Base-by-base conservation (phyloP, 2,888 invertebrate genomes). In the Cephalotes varians region DNA sequence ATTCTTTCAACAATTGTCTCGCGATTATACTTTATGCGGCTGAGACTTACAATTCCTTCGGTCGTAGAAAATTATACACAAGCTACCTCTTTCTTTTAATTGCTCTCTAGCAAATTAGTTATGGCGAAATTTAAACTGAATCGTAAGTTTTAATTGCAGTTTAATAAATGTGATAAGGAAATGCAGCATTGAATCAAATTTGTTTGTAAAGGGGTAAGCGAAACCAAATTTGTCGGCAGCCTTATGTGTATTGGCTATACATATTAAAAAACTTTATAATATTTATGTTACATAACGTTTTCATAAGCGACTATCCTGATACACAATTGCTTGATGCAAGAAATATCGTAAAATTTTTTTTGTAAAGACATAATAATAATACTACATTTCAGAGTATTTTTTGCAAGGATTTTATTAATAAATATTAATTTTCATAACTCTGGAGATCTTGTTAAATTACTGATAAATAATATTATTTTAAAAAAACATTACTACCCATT, bases 1-100 rank as follows among this genome's bases (percentile, higher is more conserved):
- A 69, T 88, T 87, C 85, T 74, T 85, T 86, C 81, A 86, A 74
- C 81, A 84, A 86, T 90, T 87, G 77, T 82, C 85, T 84, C 81
- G 82, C 84, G 88, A 79, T 88, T 83, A 81, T 69, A 80, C 51
- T 51, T 82, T 87, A 79, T 25, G 58, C 54, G 83, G 81, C 72
- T 84, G 86, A 89, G 86, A 77, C 51, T 69, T 51, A 73, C 34
- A 83, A 51, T 72, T 81, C 82, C 15, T 58, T n/a, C 65, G 69
- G 58, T 82, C 31, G 81, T 86, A 84, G 83, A 86, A 89, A 87
- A 86, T 85, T 73, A 84, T 80, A 85, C 25, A 28, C 64, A 65
- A 65, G 64, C 62, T 74, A 64, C 51, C n/a, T 64, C 28, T 37
- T 49, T 44, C 64, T 25, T 37, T 34, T 49, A 34, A 62, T 28